Base-by-base conservation (phyloP, 2,797 vertebrate species). In the Otus scops region DNA sequence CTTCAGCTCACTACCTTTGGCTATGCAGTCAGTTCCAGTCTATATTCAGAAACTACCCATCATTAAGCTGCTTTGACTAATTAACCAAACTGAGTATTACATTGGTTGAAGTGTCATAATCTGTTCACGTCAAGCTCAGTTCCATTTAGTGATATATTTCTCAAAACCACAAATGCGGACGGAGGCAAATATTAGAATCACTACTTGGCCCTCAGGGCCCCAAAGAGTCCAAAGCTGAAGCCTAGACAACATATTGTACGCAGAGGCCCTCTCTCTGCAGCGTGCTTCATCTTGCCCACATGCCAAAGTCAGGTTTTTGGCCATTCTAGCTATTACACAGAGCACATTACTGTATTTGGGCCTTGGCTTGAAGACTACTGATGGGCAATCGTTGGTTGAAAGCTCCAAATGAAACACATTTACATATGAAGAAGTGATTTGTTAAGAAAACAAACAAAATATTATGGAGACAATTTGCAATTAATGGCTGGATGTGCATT, bases 201-300 rank as follows among this genome's bases (percentile, higher is more conserved):
- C 22, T 57, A 1, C 38, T 26, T 28, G 39, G 18, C 12, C 8
- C 23, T 57, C 45, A 34, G 22, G 48, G 74, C 9, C 22, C 30
- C 67, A 17, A 4, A n/a, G 27, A 8, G 4, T 3, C 26, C 43
- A 34, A 28, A 80, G 36, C 30, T 76, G 54, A 63, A 48, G 36
- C 11, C 39, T 38, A 19, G 26, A 23, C 41, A 61, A 1, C 0
- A 0, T 7, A 3, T 0, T 22, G 28, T 41, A n/a, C 60, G 23
- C 50, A 68, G 15, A 45, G 13, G 9, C 6, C 32, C 56, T 23
- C 51, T 39, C 45, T 57, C 43, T 60, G 22, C 57, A 41, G 26
- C 0, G 0, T 34, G 22, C 17, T 89, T 67, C 27, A 19, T 34
- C 51, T 54, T 28, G 12, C 45, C 18, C 10, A 3, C 13, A 13